These are phyloP conservation scores for Belgica antarctica DNA, from an alignment of 2,888 invertebrate species.

Conservation along the genomic window DNA sequence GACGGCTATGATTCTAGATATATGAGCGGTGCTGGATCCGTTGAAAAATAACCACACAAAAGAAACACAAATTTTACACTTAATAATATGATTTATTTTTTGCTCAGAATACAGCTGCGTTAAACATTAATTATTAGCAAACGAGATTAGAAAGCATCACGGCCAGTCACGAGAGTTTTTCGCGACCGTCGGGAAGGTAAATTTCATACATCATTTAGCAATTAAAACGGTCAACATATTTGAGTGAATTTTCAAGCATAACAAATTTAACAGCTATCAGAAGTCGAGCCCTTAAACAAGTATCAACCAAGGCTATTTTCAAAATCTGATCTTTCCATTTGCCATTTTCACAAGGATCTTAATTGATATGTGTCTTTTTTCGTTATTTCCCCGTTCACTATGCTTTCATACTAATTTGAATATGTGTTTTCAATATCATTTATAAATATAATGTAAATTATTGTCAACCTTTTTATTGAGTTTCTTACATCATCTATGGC, in stretches of 20 bases:
- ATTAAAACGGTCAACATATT: too few species aligned
- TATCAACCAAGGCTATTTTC: background rate
- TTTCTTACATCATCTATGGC: too few species aligned
- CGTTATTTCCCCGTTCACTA: conserved; percentile 42
- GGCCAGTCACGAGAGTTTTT: too few species aligned
- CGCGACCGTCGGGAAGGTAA: too few species aligned
- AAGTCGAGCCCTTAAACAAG: too few species aligned
- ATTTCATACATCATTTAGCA: too few species aligned
- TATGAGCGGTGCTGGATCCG: background rate
- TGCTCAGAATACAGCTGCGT: conserved; percentile 28
- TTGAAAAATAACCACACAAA: background rate
- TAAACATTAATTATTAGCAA: background rate
- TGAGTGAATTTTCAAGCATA: too few species aligned
- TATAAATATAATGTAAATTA: conserved; percentile 37
- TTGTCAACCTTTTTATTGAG: conserved; percentile 38
- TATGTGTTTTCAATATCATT: background rate
- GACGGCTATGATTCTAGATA: background rate
- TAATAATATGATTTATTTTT: background rate
- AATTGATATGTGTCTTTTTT: conserved; percentile 36
- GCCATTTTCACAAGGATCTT: conserved; percentile 25
- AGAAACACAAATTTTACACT: background rate
- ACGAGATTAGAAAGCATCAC: too few species aligned
- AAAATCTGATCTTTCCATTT: background rate
- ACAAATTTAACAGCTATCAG: too few species aligned
- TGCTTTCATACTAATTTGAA: background rate